Evolutionary conservation across 2,797 vertebrate species (phyloP).

Genomic region (Trachops cirrhosus): DNA sequence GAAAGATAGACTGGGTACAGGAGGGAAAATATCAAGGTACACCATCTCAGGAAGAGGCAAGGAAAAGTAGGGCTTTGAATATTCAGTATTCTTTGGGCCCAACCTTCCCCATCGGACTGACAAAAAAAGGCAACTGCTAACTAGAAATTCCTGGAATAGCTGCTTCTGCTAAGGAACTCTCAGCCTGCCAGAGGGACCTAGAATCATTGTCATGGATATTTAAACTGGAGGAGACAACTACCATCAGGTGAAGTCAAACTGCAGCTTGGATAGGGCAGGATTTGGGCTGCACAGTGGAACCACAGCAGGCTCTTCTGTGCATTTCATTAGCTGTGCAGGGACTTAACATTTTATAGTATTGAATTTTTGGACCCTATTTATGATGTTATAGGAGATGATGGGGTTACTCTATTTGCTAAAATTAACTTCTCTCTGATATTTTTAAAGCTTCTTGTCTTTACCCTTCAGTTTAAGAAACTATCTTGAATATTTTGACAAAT

Average conservation of each 20-base stretch:
- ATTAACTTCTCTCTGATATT: conserved; percentile 18
- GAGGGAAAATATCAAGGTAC: background rate
- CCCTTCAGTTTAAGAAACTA: background rate
- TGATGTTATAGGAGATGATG: background rate
- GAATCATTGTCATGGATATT: background rate
- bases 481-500: conserved; percentile 24
- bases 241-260: background rate
- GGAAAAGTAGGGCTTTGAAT: background rate
- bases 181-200: background rate
- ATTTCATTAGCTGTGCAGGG: background rate
- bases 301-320: background rate
- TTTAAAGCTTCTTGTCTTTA: background rate
- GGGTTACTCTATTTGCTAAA: background rate
- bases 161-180: background rate
- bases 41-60: background rate
- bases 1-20: background rate
- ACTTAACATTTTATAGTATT: background rate
- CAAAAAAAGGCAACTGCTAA: background rate
- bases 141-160: background rate
- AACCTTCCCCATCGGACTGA: background rate
- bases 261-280: background rate
- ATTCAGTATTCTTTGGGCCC: background rate
- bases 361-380: background rate
- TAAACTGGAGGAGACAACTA: background rate
- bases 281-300: background rate